phyloP scores from a whole-genome alignment of 2,888 invertebrate genomes.

The Mactromeris polynyma region DNA sequence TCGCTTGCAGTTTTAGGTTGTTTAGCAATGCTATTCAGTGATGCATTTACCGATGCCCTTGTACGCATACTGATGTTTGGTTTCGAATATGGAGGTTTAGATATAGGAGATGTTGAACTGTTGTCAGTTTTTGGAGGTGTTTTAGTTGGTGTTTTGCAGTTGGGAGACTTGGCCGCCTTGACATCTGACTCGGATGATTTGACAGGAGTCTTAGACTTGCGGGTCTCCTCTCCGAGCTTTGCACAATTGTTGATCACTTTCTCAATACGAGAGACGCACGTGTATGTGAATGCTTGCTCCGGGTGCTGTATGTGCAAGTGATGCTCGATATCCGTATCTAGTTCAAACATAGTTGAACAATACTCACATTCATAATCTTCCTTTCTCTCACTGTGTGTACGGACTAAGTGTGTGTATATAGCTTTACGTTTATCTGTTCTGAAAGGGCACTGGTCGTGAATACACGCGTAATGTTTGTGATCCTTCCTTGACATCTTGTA shows the following conservation, averaged over 20 bases:
- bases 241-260: conserved; percentile 65
- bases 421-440: conserved; percentile 65
- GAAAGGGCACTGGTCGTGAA: conserved; percentile 56
- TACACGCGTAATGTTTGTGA: conserved; percentile 53
- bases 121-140: neutral
- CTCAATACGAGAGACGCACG: conserved; percentile 67
- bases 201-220: conserved; percentile 3
- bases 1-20: neutral
- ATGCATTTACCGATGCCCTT: conserved; percentile 64
- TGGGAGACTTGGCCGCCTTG: neutral
- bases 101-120: neutral
- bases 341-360: conserved; percentile 54
- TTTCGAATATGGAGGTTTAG: conserved; percentile 32
- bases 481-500: conserved; percentile 50
- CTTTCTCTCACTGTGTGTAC: conserved; percentile 66
- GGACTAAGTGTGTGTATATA: conserved; percentile 64
- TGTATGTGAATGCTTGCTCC: conserved; percentile 62
- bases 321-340: conserved; percentile 55
- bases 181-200: neutral
- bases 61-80: conserved; percentile 46
- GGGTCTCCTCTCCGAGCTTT: conserved; percentile 40
- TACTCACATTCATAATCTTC: conserved; percentile 71
- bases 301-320: conserved; percentile 58
- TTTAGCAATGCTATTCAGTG: conserved; percentile 63
- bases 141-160: neutral